Evolutionary conservation across 2,113 vertebrate species (phyloP).

Genomic region (Mirounga angustirostris): DNA sequence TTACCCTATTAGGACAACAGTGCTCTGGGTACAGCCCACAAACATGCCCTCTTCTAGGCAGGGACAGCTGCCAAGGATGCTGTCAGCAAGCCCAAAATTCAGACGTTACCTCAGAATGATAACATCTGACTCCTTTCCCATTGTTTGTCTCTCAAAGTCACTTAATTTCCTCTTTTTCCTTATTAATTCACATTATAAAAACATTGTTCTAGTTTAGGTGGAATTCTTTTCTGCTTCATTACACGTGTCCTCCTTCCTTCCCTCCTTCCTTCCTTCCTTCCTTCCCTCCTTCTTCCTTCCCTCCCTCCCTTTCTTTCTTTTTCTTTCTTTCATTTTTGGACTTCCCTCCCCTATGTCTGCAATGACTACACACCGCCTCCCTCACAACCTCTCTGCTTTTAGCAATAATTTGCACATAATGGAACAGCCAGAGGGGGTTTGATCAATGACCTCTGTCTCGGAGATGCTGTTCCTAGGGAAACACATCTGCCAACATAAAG

Average conservation of each 20-base stretch:
- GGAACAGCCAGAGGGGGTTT: conserved; percentile 93
- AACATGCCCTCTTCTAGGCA: not conserved
- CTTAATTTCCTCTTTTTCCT: conserved; percentile 65
- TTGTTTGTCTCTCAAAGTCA: conserved; percentile 53
- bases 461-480: conserved; percentile 93
- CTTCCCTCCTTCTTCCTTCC: conserved; percentile 40
- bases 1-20: conserved; percentile 36
- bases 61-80: not conserved
- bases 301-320: conserved; percentile 43
- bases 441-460: conserved; percentile 95
- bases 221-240: conserved; percentile 83
- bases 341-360: conserved; percentile 71
- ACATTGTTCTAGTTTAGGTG: conserved; percentile 76
- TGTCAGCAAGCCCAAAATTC: conserved; percentile 40
- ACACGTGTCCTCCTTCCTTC: conserved; percentile 69
- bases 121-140: conserved; percentile 40
- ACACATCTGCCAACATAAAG: conserved; percentile 96
- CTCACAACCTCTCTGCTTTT: conserved; percentile 88
- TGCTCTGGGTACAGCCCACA: conserved; percentile 12
- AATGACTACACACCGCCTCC: conserved; percentile 78
- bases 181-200: conserved; percentile 83
- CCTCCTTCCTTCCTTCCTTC: not conserved
- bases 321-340: not conserved
- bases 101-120: conserved; percentile 55
- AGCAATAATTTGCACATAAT: conserved; percentile 95